phyloP scores from a whole-genome alignment of 2,888 invertebrate species.

The Agapetus fuscipes region DNA sequence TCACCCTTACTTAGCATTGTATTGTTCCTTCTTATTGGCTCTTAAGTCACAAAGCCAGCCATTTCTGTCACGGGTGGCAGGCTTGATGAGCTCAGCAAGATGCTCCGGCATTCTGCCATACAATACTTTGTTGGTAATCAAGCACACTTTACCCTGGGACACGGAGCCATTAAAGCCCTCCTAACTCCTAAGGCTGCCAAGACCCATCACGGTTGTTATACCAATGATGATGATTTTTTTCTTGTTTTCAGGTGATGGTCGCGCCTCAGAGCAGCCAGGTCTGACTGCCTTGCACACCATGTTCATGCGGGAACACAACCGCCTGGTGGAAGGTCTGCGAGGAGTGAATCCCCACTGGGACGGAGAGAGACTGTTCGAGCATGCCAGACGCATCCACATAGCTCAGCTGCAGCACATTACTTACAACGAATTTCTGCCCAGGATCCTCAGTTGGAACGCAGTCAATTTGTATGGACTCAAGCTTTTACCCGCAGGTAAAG shows the following conservation, averaged over 20 bases:
- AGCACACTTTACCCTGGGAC: no score
- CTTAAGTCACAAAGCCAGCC: no score
- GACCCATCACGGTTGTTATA: no score
- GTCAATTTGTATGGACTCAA: constrained; percentile 82
- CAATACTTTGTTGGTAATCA: no score
- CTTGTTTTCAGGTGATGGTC: constrained; percentile 57
- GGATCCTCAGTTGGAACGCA: constrained; percentile 82
- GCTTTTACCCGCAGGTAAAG: constrained; percentile 60
- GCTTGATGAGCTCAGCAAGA: no score
- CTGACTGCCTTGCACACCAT: constrained; percentile 82
- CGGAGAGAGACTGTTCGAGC: constrained; percentile 74
- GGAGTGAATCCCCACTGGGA: constrained; percentile 85
- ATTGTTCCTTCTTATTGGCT: no score
- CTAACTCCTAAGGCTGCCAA: no score
- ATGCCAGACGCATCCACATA: constrained; percentile 66
- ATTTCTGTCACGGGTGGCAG: no score
- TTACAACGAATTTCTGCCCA: constrained; percentile 84
- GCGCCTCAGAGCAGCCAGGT: constrained; percentile 88
- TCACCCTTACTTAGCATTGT: no score
- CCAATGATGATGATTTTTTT: no score
- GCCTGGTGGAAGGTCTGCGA: constrained; percentile 67
- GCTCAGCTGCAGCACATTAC: constrained; percentile 73
- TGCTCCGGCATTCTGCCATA: no score
- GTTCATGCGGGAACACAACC: constrained; percentile 84
- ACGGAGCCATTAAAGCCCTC: no score